Base-by-base conservation (phyloP, 1,140 invertebrate genomes). In the Hormaphis cornu region DNA sequence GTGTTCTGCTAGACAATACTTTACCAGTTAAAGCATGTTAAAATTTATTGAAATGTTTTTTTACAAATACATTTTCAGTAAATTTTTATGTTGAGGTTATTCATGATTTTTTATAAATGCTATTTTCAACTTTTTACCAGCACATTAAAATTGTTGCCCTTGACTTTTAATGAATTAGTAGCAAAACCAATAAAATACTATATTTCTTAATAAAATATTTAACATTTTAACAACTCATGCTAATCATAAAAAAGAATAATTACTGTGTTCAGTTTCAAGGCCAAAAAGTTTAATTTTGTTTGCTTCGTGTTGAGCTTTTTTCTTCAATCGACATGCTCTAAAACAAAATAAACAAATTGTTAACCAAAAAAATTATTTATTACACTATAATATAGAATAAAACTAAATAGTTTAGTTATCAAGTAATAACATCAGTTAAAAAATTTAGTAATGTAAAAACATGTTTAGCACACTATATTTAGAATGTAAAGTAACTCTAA, bases 261-360 rank as follows among this genome's bases (percentile, higher is more conserved):
- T 83, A 95, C 92, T 90, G 77, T 97, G 95, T 81, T 98, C 95
- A 76, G 86, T 83, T 81, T 97, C 91, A 54, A 98, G 81, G 28
- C 95, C 95, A 78, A 86, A 89, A 3, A 97, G 80, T 81, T 98
- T 98, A 37, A 98, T 86, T 80, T 95, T 95, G 76, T 95, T 95
- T 3, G 92, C 92, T 79, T 95, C 92, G 77, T 95, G 92, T 77
- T 95, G 92, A 12, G 92, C 92, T 79, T 95, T 95, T 77, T 95
- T 95, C 82, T 95, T 95, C 71, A 95, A 80, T 61, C 95, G 84
- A 79, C 95, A 98, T 33, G 94, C 95, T 63, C 95, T 85, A 74
- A 24, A 76, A 75, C 40, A 73, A 59, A 61, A 69, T 71, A 54
- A 48, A 28, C 52, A 46, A 40, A 30, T 48, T 46, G 56, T 71